Percentiles rank a stretch among this genome's conserved stretches.
Conservation (phyloP, 2,888 invertebrate species). For the Callinectes sapidus region DNA sequence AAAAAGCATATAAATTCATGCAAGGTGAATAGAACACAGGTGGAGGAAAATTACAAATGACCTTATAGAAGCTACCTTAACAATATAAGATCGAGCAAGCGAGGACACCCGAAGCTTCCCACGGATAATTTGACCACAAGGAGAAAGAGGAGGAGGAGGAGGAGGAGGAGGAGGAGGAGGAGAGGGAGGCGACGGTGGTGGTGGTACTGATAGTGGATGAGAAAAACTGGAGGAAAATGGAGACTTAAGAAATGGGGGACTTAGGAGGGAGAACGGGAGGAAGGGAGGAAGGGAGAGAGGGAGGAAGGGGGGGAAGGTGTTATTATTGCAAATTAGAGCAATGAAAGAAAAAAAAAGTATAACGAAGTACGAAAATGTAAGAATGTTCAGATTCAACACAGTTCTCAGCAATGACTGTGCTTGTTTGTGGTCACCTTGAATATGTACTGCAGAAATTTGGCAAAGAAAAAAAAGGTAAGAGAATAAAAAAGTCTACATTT, state of each 20-base stretch:
- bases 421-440: neutral
- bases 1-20: neutral
- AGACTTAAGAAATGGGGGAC: neutral
- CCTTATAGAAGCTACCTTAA: neutral
- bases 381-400: neutral
- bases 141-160: slow-evolving; percentile 25
- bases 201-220: neutral
- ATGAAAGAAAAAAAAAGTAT: neutral
- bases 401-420: neutral
- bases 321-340: slow-evolving; percentile 11
- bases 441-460: neutral
- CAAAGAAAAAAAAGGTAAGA: neutral
- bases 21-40: neutral
- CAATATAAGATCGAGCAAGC: neutral
- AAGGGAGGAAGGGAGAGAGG: neutral
- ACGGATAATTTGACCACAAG: neutral
- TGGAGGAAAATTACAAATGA: slow-evolving; percentile 4
- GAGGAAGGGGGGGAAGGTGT: neutral
- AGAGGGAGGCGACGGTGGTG: neutral
- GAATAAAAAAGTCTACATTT: neutral
- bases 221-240: neutral
- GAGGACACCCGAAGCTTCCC: slow-evolving; percentile 19
- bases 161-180: slow-evolving; percentile 9
- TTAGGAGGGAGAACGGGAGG: neutral
- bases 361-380: slow-evolving; percentile 8